Base-by-base conservation (phyloP, 2,113 vertebrate species). In the Polypterus senegalus region DNA sequence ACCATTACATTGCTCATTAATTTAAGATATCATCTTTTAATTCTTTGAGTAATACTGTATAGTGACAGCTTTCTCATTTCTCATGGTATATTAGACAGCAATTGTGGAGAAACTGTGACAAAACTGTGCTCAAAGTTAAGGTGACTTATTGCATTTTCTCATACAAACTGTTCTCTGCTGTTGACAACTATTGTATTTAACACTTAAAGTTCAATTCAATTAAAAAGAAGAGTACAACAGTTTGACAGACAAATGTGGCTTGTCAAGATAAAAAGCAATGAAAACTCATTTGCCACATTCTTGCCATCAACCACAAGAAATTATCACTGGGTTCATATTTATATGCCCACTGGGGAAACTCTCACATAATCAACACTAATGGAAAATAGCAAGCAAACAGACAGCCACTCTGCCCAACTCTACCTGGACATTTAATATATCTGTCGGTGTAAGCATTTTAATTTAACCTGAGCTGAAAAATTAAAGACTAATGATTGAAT, bases 361-460 rank as follows among this genome's bases (percentile, higher is more conserved):
- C 66, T 71, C 64, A 66, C 64, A 68, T 71, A 71, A 76, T 63
- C 67, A 49, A 61, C 65, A 73, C 66, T 70, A 74, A 71, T 69
- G 63, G 69, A 49, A 59, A n/a, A 47, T n/a, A 73, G 58, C 66
- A 70, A 56, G 65, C 3, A 73, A 68, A 10, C 49, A 9, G 49
- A 9, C 54, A 55, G 43, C 27, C 43, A 55, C 10, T 55, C 54
- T 56, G 27, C 4, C 27, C 56, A 9, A 27, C 7, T 5, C 5
- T 27, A 5, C 56, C n/a, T 7, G 27, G 56, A 57, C 27, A 27
- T 6, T 57, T 57, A 57, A 3, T 57, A 57, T 57, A 4, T 27
- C 56, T 44, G 56, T 44, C 11, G 7, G 56, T 6, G 6, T 44
- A 43, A 27, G 11, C 27, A 9, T 9, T 9, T 51, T 6, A 51